Conservation (phyloP, 2,888 invertebrate genomes). For the Drosophila diplacantha region DNA sequence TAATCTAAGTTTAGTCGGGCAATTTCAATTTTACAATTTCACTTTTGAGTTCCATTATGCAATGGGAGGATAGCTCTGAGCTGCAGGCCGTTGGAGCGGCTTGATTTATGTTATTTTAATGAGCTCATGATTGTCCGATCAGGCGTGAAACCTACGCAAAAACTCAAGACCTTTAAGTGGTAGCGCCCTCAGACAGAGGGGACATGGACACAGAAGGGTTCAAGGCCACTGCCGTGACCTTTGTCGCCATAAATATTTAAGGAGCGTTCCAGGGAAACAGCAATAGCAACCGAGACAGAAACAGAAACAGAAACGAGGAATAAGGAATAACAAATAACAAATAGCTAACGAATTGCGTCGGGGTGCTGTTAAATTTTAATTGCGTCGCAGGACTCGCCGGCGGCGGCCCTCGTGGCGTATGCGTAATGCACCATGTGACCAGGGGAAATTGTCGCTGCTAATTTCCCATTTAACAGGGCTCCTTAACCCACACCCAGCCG, state of each 20-base stretch:
- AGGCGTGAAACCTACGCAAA: slow-evolving; percentile 39
- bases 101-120: slow-evolving; percentile 71
- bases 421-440: slow-evolving; percentile 35
- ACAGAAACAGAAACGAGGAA: too few species aligned
- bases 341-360: slow-evolving; percentile 31
- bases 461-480: slow-evolving; percentile 39
- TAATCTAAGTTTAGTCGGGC: slow-evolving; percentile 35
- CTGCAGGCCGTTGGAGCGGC: slow-evolving; percentile 34
- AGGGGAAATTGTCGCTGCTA: slow-evolving; percentile 53
- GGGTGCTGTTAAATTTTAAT: slow-evolving; percentile 62
- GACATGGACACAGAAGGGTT: slow-evolving; percentile 29
- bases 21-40: slow-evolving; percentile 26
- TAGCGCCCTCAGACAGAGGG: slow-evolving; percentile 3
- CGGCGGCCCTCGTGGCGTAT: slow-evolving; percentile 36
- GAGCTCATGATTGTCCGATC: slow-evolving; percentile 49
- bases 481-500: not conserved
- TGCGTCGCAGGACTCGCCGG: slow-evolving; percentile 41
- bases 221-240: slow-evolving; percentile 54
- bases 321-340: slow-evolving; percentile 24
- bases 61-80: slow-evolving; percentile 7
- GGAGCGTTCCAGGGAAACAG: slow-evolving; percentile 3
- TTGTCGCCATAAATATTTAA: slow-evolving; percentile 46
- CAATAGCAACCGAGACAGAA: not conserved
- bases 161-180: slow-evolving; percentile 14
- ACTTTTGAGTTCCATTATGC: slow-evolving; percentile 48